Percentiles rank a stretch among this genome's conserved stretches.
phyloP scores from a whole-genome alignment of 1,140 invertebrate species.

The Lepidostoma basale region DNA sequence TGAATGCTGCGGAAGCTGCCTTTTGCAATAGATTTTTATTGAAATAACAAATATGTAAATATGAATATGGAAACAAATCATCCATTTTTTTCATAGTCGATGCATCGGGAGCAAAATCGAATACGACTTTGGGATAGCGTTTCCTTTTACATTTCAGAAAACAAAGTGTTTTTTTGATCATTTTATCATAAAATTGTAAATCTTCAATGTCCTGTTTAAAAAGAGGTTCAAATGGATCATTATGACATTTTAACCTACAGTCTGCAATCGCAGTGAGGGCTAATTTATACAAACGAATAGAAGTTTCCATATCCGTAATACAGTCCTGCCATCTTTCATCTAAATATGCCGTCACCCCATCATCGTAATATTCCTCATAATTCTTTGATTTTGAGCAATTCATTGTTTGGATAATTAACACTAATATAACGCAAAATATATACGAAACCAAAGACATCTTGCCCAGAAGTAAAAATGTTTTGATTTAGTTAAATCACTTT shows the following conservation, averaged over 20 bases:
- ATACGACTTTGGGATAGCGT: conserved; percentile 54
- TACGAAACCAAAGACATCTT: too few relatives aligned
- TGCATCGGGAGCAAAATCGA: conserved; percentile 57
- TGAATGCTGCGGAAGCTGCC: conserved; percentile 77
- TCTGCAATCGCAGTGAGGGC: conserved; percentile 54
- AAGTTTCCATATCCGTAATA: conserved; percentile 65
- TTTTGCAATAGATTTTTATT: conserved; percentile 69
- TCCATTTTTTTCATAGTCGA: conserved; percentile 59
- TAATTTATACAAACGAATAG: conserved; percentile 59
- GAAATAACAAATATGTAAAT: conserved; percentile 77
- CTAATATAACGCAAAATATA: too few relatives aligned
- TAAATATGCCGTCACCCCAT: conserved; percentile 70
- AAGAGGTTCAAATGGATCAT: conserved; percentile 53
- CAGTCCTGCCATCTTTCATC: conserved; percentile 73
- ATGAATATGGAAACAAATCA: conserved; percentile 70
- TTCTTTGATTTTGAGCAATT: too few relatives aligned
- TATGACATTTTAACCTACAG: conserved; percentile 67
- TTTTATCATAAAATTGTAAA: conserved; percentile 68
- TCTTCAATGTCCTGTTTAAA: conserved; percentile 65
- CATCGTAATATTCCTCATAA: conserved; percentile 4
- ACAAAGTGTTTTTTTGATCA: conserved; percentile 71
- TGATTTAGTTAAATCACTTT: too few relatives aligned
- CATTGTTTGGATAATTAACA: too few relatives aligned
- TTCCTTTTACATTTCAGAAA: conserved; percentile 68
- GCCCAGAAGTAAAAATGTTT: too few relatives aligned